phyloP scores from a whole-genome alignment of 2,113 vertebrate species.

The Oceanodroma tethys region DNA sequence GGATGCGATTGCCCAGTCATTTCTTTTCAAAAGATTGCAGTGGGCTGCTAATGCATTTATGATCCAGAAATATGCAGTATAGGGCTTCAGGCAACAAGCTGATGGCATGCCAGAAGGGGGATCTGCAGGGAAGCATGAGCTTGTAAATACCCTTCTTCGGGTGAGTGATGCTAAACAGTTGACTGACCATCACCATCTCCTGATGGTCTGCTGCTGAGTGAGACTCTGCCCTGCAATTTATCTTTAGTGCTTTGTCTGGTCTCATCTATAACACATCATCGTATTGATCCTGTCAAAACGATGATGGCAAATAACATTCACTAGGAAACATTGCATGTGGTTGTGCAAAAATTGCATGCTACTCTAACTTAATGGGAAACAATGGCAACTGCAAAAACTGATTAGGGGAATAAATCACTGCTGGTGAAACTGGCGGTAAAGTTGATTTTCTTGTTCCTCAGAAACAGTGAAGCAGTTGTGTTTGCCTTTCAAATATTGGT shows the following conservation, averaged over 20 bases:
- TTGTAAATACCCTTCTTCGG: not conserved
- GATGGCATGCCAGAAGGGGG: not conserved
- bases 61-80: not conserved
- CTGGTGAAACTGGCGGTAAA: not conserved
- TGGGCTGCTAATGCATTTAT: not conserved
- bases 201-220: not conserved
- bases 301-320: not conserved
- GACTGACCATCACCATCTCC: not conserved
- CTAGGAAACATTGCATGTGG: not conserved
- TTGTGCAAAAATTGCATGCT: not conserved
- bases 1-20: not conserved
- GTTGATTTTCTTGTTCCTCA: not conserved
- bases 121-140: not conserved
- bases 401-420: not conserved
- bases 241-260: not conserved
- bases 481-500: not conserved
- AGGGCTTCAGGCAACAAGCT: not conserved
- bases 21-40: not conserved
- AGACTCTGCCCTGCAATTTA: not conserved
- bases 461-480: not conserved
- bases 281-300: not conserved
- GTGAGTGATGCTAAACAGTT: not conserved
- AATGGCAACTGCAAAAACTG: not conserved
- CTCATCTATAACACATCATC: not conserved
- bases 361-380: not conserved